Percentiles rank a stretch among this genome's conserved stretches.
Conservation (phyloP, 2,113 vertebrate species). For the Perccottus glenii region DNA sequence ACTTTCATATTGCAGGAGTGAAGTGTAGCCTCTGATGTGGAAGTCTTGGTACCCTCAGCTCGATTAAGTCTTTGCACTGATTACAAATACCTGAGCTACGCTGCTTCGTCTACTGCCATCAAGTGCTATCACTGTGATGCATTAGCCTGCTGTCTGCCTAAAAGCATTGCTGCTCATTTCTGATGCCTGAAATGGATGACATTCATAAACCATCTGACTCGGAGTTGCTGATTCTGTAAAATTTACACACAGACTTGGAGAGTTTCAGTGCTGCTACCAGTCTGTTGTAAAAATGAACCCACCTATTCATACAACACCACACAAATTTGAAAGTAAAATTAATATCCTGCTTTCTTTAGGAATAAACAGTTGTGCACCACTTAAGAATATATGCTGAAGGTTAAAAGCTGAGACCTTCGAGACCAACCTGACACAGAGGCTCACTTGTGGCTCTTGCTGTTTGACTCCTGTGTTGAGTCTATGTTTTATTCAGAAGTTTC, state of each 20-base stretch:
- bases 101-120: slow-evolving; percentile 9
- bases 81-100: slow-evolving; percentile 18
- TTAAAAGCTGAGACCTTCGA: slow-evolving; percentile 33
- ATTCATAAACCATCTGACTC: background rate
- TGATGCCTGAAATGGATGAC: slow-evolving; percentile 25
- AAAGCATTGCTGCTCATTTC: slow-evolving; percentile 25
- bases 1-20: background rate
- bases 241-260: slow-evolving; percentile 7
- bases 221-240: slow-evolving; percentile 21
- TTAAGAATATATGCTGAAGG: background rate
- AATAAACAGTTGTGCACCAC: no score
- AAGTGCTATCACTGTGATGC: slow-evolving; percentile 27
- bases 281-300: background rate
- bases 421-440: slow-evolving; percentile 57
- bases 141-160: slow-evolving; percentile 27
- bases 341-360: background rate
- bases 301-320: background rate
- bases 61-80: background rate
- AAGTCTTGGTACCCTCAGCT: background rate
- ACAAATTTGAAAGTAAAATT: background rate
- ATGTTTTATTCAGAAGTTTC: slow-evolving; percentile 72
- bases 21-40: slow-evolving; percentile 3
- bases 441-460: slow-evolving; percentile 58
- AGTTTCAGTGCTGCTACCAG: background rate
- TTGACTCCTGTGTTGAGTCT: slow-evolving; percentile 50